These are phyloP conservation scores for Characodon lateralis DNA, from an alignment of 2,797 vertebrate species.

Conservation along the genomic window DNA sequence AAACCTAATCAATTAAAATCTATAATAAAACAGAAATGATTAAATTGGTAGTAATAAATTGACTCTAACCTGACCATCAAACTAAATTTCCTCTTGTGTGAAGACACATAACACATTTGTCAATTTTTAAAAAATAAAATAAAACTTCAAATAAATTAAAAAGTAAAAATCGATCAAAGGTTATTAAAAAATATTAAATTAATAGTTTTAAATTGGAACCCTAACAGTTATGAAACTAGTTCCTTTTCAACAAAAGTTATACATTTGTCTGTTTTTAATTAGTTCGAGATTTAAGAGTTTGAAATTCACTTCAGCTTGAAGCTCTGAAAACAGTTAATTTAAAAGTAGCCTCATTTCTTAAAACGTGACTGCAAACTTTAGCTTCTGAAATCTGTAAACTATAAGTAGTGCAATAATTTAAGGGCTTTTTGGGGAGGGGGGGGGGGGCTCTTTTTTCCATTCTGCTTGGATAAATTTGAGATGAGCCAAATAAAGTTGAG, in stretches of 20 bases:
- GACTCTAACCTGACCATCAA: not conserved
- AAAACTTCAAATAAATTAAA: not conserved
- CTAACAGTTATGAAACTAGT: not conserved
- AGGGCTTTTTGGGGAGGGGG: not conserved
- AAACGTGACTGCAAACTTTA: not conserved
- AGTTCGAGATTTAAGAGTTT: not conserved
- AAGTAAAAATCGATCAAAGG: not conserved
- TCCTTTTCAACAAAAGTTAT: not conserved
- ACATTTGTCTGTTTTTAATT: not conserved
- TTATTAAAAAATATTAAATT: no score
- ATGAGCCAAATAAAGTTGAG: slow-evolving; percentile 31
- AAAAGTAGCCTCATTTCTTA: not conserved
- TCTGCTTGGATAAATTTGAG: slow-evolving; percentile 6
- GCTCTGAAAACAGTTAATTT: not conserved
- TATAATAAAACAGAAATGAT: not conserved
- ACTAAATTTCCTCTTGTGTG: not conserved
- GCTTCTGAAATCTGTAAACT: not conserved
- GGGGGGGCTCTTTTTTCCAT: not conserved
- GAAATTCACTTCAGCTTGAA: not conserved
- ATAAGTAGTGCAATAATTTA: not conserved
- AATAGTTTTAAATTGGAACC: not conserved
- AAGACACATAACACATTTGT: not conserved
- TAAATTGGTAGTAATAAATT: not conserved
- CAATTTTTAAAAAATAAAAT: not conserved
- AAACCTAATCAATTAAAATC: not conserved